Evolutionary conservation across 2,113 vertebrate genomes (phyloP).

Genomic region (Picathartes gymnocephalus): DNA sequence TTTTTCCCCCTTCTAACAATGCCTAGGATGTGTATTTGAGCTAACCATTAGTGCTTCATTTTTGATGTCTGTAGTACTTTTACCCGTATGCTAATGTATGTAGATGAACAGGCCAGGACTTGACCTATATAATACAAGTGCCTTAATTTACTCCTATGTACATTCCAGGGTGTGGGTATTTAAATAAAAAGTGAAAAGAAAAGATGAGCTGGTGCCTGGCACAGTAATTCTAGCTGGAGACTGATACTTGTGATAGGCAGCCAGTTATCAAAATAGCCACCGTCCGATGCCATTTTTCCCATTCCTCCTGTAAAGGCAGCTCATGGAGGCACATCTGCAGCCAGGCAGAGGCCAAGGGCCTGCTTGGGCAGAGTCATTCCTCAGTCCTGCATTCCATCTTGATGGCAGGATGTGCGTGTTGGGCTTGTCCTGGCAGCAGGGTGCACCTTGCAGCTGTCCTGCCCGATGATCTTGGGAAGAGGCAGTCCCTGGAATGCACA

Average conservation of each 20-base stretch:
- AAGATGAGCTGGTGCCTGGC: background rate
- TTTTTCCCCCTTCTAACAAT: background rate
- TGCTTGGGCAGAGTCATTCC: background rate
- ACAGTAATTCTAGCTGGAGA: background rate
- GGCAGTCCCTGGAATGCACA: background rate
- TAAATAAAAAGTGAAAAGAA: background rate
- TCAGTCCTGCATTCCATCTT: accelerated
- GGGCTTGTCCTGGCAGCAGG: background rate
- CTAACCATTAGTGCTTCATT: background rate
- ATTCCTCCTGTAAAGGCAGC: background rate
- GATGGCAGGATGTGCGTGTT: accelerated
- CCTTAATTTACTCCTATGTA: background rate
- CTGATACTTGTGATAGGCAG: background rate
- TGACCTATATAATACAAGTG: background rate
- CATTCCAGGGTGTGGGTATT: background rate
- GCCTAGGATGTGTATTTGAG: background rate
- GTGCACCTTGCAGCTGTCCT: accelerated
- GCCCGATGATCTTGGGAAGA: accelerated
- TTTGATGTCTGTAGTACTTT: conserved; percentile 1
- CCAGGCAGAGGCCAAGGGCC: accelerated
- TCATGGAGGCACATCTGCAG: background rate
- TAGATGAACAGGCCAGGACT: conserved; percentile 15
- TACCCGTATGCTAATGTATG: background rate
- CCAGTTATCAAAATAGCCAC: background rate
- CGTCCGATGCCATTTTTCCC: background rate